These are phyloP conservation scores for Xenopus petersii DNA, from an alignment of 2,797 vertebrate species.

Conservation along the genomic window DNA sequence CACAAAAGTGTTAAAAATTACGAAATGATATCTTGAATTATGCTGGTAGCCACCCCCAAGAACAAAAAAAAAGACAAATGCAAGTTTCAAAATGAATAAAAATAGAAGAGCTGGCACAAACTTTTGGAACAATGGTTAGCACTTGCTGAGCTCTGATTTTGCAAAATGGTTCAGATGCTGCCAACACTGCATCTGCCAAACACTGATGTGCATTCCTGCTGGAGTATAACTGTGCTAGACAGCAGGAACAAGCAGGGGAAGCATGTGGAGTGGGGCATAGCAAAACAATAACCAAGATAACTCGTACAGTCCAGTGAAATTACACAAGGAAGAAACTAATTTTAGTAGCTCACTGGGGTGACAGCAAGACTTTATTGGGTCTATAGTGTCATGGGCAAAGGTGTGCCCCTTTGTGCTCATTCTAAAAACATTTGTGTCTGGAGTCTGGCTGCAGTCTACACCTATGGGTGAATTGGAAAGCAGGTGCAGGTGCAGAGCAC, in stretches of 20 bases:
- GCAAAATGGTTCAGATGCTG: conserved; percentile 46
- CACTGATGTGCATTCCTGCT: conserved; percentile 23
- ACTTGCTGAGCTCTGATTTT: conserved; percentile 44
- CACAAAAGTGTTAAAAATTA: background rate
- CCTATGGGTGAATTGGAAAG: too few species aligned
- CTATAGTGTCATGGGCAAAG: too few species aligned
- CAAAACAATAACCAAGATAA: too few species aligned
- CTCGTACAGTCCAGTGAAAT: too few species aligned
- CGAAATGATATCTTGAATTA: conserved; percentile 32
- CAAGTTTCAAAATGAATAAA: conserved; percentile 35
- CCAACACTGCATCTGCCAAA: conserved; percentile 49
- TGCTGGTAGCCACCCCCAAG: conserved; percentile 12
- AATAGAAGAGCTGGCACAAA: conserved; percentile 51
- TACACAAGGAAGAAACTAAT: too few species aligned
- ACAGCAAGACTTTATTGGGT: too few species aligned
- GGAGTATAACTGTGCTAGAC: conserved; percentile 7
- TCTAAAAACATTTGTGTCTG: too few species aligned
- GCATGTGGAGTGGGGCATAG: conserved; percentile 17
- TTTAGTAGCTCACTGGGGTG: too few species aligned
- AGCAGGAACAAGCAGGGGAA: conserved; percentile 3
- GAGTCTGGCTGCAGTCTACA: too few species aligned
- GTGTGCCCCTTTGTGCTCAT: too few species aligned
- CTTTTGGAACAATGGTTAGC: conserved; percentile 23
- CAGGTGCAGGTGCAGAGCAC: too few species aligned
- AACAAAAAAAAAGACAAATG: conserved; percentile 14